These are phyloP conservation scores for Agrilus planipennis DNA, from an alignment of 1,140 invertebrate species.

Conservation along the genomic window DNA sequence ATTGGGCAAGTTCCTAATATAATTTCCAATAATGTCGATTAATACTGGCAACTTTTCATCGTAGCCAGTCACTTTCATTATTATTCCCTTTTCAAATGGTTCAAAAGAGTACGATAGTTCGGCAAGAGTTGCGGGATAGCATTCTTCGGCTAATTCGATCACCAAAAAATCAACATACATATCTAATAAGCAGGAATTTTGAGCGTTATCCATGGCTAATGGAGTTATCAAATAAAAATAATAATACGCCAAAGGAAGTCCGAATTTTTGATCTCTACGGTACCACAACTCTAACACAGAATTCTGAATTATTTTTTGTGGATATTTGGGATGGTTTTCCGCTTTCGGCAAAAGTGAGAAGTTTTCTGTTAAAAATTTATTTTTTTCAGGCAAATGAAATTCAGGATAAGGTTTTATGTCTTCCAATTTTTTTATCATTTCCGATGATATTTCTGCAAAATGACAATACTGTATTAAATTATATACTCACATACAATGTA, in stretches of 20 bases:
- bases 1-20: constrained; percentile 41
- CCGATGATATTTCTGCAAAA: constrained; percentile 39
- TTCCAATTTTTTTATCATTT: constrained; percentile 48
- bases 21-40: constrained; percentile 49
- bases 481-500: too few species aligned
- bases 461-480: background rate
- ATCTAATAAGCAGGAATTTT: constrained; percentile 47
- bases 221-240: constrained; percentile 63
- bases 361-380: constrained; percentile 72
- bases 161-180: constrained; percentile 46
- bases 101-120: constrained; percentile 50
- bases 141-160: constrained; percentile 53
- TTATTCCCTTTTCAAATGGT: constrained; percentile 51
- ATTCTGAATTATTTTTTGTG: constrained; percentile 49
- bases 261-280: constrained; percentile 73
- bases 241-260: constrained; percentile 67
- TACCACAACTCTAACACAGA: constrained; percentile 68
- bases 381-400: constrained; percentile 62
- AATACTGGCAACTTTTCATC: constrained; percentile 67
- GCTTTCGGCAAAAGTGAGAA: constrained; percentile 52
- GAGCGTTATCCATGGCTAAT: constrained; percentile 41
- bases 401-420: constrained; percentile 40
- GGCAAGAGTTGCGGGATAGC: constrained; percentile 67
- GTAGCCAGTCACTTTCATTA: constrained; percentile 58
- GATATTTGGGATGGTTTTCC: constrained; percentile 37